Evolutionary conservation across 2,113 vertebrate species (phyloP).

Genomic region (Enhydra lutris): DNA sequence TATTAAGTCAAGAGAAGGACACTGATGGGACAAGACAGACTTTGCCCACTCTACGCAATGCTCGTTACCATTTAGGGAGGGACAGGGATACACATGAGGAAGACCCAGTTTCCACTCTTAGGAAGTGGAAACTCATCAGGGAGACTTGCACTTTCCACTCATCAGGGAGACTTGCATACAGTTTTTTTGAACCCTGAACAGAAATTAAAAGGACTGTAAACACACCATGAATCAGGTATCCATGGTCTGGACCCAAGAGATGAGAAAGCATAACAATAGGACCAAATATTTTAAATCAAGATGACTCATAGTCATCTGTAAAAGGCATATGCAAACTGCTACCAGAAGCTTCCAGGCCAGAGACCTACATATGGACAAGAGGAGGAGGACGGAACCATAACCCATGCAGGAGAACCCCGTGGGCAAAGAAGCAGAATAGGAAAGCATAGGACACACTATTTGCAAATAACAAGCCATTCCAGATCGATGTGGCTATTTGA

Average conservation of each 20-base stretch:
- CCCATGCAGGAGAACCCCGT: background rate
- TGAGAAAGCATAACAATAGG: background rate
- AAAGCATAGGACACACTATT: background rate
- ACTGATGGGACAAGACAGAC: background rate
- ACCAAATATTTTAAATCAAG: background rate
- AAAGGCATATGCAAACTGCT: background rate
- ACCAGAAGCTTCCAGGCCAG: background rate
- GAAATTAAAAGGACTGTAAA: background rate
- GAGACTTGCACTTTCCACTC: background rate
- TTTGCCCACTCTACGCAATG: rapidly evolving
- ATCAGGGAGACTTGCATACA: background rate
- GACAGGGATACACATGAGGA: background rate
- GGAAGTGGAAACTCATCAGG: too few species aligned
- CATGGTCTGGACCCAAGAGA: background rate
- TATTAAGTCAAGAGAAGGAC: background rate
- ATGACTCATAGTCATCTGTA: background rate
- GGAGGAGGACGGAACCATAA: background rate
- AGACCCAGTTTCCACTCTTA: background rate
- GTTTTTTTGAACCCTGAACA: background rate
- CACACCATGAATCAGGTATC: background rate
- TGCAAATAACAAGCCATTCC: background rate
- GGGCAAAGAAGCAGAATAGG: background rate
- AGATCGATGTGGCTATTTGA: background rate
- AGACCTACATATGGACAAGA: background rate
- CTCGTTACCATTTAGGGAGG: background rate